Evolutionary conservation across 2,888 invertebrate genomes (phyloP).

Genomic region (Heteromyza rotundicornis): DNA sequence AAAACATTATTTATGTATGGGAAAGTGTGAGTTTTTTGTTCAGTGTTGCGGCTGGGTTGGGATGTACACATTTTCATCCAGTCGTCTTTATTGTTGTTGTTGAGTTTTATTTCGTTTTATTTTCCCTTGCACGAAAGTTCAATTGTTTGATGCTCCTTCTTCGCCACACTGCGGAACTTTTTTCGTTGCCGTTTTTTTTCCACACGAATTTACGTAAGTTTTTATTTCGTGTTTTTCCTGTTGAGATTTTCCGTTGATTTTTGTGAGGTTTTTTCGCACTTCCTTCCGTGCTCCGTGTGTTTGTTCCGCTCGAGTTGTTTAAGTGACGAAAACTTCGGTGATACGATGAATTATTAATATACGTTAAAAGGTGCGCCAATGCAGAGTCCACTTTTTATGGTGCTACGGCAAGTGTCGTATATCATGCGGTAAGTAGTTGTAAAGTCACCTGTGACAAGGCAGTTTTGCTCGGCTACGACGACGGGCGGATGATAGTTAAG

Average conservation of each 20-base stretch:
- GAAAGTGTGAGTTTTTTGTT: conserved; percentile 42
- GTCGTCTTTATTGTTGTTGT: neutral
- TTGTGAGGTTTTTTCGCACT: conserved; percentile 16
- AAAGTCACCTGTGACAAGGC: conserved; percentile 57
- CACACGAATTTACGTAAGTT: neutral
- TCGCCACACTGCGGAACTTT: conserved; percentile 24
- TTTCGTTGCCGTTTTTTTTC: neutral
- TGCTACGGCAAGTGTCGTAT: conserved; percentile 32
- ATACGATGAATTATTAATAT: conserved; percentile 58
- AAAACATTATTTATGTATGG: conserved; percentile 46
- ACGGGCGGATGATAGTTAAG: too few relatives aligned
- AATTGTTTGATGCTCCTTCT: conserved; percentile 23
- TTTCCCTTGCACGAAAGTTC: neutral
- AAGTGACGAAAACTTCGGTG: conserved; percentile 49
- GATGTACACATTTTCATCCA: conserved; percentile 18
- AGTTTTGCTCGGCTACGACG: too few relatives aligned
- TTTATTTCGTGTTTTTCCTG: neutral
- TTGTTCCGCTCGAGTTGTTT: conserved; percentile 27
- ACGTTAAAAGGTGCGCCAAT: conserved; percentile 51
- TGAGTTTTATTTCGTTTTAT: neutral
- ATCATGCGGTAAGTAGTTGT: conserved; percentile 50
- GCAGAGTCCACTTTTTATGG: conserved; percentile 1
- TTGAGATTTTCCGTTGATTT: conserved; percentile 3
- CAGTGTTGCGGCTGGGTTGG: conserved; percentile 13
- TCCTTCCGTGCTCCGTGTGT: conserved; percentile 11